phyloP scores from a whole-genome alignment of 1,140 invertebrate species.

The Aporrectodea caliginosa region DNA sequence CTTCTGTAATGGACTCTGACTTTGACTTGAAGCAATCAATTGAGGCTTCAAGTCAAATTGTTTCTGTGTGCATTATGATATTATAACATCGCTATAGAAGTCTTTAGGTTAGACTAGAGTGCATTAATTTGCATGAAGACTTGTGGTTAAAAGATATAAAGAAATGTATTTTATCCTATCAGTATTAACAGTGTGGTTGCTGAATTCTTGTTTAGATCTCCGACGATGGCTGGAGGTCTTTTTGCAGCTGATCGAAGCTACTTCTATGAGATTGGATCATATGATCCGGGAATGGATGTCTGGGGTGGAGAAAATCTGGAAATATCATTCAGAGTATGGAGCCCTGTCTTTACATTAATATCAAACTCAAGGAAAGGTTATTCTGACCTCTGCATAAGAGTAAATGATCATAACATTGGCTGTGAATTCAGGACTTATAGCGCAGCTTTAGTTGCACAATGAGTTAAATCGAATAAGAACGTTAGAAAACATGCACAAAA shows the following conservation, averaged over 20 bases:
- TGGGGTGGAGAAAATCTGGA: slow-evolving; percentile 74
- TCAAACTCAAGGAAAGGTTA: too few species aligned
- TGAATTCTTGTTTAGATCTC: slow-evolving; percentile 62
- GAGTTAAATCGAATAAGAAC: too few species aligned
- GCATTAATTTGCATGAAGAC: neutral
- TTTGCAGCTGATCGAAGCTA: slow-evolving; percentile 58
- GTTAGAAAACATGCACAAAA: too few species aligned
- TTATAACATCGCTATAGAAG: slow-evolving; percentile 58
- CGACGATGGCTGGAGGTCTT: slow-evolving; percentile 71
- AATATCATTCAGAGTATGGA: slow-evolving; percentile 29
- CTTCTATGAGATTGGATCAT: slow-evolving; percentile 83
- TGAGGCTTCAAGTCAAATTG: too few species aligned
- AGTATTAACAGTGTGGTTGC: neutral
- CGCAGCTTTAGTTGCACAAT: too few species aligned
- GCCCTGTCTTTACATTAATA: too few species aligned
- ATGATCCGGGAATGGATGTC: slow-evolving; percentile 90
- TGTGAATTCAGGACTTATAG: too few species aligned
- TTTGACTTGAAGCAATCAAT: too few species aligned
- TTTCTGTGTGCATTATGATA: too few species aligned
- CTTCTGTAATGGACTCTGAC: too few species aligned
- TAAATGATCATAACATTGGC: too few species aligned
- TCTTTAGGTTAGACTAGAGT: neutral
- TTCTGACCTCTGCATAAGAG: too few species aligned
- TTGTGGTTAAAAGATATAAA: neutral
- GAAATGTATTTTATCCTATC: neutral